phyloP scores from a whole-genome alignment of 2,113 vertebrate genomes.

The Opisthocomus hoazin region DNA sequence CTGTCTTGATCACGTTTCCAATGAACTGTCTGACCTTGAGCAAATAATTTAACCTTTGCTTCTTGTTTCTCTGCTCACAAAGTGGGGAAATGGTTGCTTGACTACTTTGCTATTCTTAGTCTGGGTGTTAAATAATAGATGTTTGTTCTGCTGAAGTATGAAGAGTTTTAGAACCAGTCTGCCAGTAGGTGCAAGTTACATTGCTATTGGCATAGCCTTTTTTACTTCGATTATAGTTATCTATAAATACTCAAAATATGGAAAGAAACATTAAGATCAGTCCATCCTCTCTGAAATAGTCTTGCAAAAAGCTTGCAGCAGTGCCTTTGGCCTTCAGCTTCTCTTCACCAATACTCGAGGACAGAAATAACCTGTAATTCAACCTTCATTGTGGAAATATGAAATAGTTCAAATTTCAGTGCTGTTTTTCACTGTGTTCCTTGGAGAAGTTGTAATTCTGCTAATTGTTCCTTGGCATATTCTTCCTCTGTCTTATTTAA shows the following conservation, averaged over 20 bases:
- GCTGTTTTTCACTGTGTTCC: neutral
- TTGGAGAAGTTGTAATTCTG: neutral
- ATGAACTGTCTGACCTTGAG: neutral
- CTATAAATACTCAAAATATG: neutral
- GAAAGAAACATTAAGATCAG: neutral
- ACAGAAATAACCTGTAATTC: constrained; percentile 12
- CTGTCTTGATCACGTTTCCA: neutral
- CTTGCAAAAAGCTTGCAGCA: neutral
- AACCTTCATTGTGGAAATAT: neutral
- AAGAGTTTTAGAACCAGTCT: neutral
- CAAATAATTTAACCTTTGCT: constrained; percentile 1
- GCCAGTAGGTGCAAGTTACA: neutral
- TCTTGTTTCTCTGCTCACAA: neutral
- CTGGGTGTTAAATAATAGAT: constrained; percentile 43
- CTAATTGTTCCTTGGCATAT: neutral
- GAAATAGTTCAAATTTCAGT: neutral
- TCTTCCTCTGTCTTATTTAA: neutral
- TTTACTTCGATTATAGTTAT: neutral
- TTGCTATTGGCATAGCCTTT: neutral
- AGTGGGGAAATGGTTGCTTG: neutral
- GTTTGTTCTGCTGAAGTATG: constrained; percentile 19
- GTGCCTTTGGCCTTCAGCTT: neutral
- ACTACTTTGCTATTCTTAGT: constrained; percentile 26
- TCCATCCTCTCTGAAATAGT: neutral
- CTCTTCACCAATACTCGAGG: neutral